Conservation (phyloP, 35 echinoderm and acorn worm species). For the Eucidaris tribuloides region DNA sequence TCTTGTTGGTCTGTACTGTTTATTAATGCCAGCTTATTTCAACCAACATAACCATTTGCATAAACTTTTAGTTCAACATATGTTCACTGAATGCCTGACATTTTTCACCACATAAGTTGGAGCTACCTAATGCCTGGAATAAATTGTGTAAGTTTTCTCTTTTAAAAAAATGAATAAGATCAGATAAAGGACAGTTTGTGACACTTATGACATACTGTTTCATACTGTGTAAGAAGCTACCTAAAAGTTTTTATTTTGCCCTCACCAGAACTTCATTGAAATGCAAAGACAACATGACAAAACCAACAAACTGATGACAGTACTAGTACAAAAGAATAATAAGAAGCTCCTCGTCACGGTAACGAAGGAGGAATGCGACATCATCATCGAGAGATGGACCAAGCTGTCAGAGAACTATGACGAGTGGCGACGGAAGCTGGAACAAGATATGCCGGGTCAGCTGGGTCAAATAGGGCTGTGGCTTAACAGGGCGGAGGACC, state of each 20-base stretch:
- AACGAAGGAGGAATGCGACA: constrained; percentile 66
- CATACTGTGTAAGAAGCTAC: too few species aligned
- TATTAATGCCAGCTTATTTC: too few species aligned
- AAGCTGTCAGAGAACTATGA: constrained; percentile 59
- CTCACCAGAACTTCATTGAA: constrained; percentile 72
- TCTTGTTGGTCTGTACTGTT: too few species aligned
- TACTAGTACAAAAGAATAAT: constrained; percentile 69
- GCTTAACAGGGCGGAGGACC: constrained; percentile 78
- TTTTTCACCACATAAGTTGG: too few species aligned
- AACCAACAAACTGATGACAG: constrained; percentile 39
- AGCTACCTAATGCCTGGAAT: too few species aligned
- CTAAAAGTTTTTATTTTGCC: neutral
- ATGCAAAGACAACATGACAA: constrained; percentile 70
- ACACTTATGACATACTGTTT: too few species aligned
- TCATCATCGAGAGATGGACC: constrained; percentile 65
- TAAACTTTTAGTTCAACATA: too few species aligned
- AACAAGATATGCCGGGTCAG: constrained; percentile 54
- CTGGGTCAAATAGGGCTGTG: constrained; percentile 63
- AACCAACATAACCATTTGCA: too few species aligned
- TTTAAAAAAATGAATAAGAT: too few species aligned
- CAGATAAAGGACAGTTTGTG: too few species aligned
- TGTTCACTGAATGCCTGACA: too few species aligned
- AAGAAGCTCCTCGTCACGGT: constrained; percentile 76
- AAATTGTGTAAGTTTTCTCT: too few species aligned
- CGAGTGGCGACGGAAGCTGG: constrained; percentile 75